Evolutionary conservation across 2,888 invertebrate genomes (phyloP).

Genomic region (Dryobotodes eremita): DNA sequence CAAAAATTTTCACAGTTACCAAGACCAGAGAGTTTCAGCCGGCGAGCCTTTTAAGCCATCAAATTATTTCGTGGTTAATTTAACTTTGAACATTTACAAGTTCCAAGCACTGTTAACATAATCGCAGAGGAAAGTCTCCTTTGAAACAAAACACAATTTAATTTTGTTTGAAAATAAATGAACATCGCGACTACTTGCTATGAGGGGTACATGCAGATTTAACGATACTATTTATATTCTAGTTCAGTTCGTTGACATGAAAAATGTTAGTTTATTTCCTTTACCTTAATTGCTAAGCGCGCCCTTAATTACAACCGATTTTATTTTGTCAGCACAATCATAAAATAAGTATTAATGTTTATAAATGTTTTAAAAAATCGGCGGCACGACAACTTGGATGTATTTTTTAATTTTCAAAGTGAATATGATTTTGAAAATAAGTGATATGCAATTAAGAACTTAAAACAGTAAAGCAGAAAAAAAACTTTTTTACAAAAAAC

Average conservation of each 20-base stretch:
- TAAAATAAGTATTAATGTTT: not conserved
- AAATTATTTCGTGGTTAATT: constrained; percentile 58
- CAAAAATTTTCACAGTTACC: constrained; percentile 19
- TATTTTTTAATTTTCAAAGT: too few species aligned
- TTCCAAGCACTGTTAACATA: constrained; percentile 29
- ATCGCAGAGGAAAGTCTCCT: constrained; percentile 14
- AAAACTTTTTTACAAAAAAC: too few species aligned
- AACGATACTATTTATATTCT: not conserved
- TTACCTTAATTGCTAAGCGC: not conserved
- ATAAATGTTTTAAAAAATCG: too few species aligned
- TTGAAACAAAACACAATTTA: constrained; percentile 35
- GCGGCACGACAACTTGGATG: too few species aligned
- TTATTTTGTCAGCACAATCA: not conserved
- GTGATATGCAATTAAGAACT: not conserved
- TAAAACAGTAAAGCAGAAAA: not conserved
- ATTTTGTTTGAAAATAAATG: constrained; percentile 21
- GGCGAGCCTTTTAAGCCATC: constrained; percentile 22
- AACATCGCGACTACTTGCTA: not conserved
- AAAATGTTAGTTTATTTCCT: not conserved
- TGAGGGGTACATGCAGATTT: not conserved
- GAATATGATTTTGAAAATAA: not conserved
- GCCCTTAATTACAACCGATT: not conserved
- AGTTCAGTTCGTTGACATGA: too few species aligned
- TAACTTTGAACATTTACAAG: constrained; percentile 54
- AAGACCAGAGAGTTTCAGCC: not conserved